Evolutionary conservation across 1,140 invertebrate species (phyloP).

Genomic region (Lutraria rhynchaena): DNA sequence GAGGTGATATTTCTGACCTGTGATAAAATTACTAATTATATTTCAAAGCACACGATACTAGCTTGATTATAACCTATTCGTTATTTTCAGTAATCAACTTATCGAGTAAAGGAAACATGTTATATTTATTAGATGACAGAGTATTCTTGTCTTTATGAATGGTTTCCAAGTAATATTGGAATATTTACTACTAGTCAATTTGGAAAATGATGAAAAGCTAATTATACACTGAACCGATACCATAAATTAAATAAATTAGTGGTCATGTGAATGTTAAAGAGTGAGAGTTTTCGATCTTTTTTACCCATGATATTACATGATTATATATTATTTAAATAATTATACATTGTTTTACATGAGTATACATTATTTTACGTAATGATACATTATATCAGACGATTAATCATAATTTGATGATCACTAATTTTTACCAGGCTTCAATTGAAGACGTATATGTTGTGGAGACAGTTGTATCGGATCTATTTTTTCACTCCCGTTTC

Average conservation of each 20-base stretch:
- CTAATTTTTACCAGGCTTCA: conserved; percentile 29
- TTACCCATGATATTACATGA: not conserved
- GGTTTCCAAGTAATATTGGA: not conserved
- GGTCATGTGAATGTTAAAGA: not conserved
- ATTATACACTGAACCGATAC: too few species aligned
- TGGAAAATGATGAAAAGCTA: too few species aligned
- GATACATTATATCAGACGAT: not conserved
- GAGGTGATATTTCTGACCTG: conserved; percentile 48
- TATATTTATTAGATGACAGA: not conserved
- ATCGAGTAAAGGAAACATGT: not conserved
- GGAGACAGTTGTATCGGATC: conserved; percentile 39
- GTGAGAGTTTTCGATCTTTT: not conserved
- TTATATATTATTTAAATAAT: not conserved
- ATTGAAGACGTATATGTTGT: conserved; percentile 24
- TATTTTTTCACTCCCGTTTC: not conserved
- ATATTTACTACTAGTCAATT: not conserved
- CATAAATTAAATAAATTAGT: too few species aligned
- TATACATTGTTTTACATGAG: not conserved
- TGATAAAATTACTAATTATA: not conserved
- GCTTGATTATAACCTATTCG: not conserved
- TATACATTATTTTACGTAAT: not conserved
- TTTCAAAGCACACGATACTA: not conserved
- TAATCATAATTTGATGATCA: not conserved
- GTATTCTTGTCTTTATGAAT: too few species aligned
- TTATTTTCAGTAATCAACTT: not conserved